Base-by-base conservation (phyloP, 53 echinoderm and acorn worm genomes). In the Arbacia lixula region DNA sequence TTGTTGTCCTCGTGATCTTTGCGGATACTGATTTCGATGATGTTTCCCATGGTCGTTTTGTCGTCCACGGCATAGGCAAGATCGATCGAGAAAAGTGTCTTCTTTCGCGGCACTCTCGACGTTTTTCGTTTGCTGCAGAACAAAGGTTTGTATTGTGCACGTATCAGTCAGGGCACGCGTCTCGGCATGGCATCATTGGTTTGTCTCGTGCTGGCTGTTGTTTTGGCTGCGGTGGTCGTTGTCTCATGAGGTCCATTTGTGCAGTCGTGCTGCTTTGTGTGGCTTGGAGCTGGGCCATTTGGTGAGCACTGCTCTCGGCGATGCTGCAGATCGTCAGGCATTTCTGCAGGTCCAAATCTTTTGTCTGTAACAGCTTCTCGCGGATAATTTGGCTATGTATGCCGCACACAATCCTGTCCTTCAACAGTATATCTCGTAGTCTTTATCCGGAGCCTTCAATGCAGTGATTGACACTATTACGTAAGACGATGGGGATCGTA, bases 331-430 rank as follows among this genome's bases (percentile, higher is more conserved):
- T 36, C 9, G 39, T 20, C 17, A 85, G 41, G n/a, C 72, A 35
- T 43, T 85, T 85, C 28, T 57, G 26, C 17, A 85, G 31, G 55
- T 66, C 63, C 2, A 85, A 51, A 42, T 85, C 73, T 12, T 72
- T 30, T 29, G 56, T 46, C 5, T 56, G 58, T 37, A 85, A 41
- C 38, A 85, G 54, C 16, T 72, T 36, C 43, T 85, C 85, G 30
- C 85, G 40, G 12, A 85, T 31, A 2, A 27, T 29, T 9, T 73
- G 58, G 49, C 50, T 51, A 26, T 27, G 5, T 1, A 85, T 52
- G 2, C 85, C 85, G 41, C 85, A 85, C 4, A 85, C 73, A 14
- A 85, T 72, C 50, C 85, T 55, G 60, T 85, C 85, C 1, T 49
- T 32, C 40, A 85, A 55, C 33, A 85, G 46, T 6, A n/a, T n/a